phyloP scores from a whole-genome alignment of 2,113 vertebrate species.

The Gnathonemus echidnorhynchus region DNA sequence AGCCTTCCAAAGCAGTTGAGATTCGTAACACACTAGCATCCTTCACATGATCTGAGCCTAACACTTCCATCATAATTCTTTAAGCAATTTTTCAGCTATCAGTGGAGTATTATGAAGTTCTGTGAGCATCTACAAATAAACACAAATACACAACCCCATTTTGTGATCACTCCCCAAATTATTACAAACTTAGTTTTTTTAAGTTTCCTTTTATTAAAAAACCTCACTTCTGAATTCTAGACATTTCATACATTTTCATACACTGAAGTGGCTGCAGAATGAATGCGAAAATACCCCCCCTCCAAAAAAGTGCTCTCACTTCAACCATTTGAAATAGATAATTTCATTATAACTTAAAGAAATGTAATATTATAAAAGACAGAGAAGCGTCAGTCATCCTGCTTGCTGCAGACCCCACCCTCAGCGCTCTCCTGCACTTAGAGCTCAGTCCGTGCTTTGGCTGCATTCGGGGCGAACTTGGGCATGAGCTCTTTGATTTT shows the following conservation, averaged over 20 bases:
- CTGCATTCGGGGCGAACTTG: conserved; percentile 81
- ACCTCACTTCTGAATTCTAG: conserved; percentile 52
- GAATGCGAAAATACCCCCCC: conserved; percentile 24
- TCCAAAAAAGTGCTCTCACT: conserved; percentile 21
- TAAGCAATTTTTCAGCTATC: background rate
- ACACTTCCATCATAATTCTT: background rate
- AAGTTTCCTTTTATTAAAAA: conserved; percentile 58
- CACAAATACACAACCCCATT: background rate
- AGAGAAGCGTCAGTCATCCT: conserved; percentile 23
- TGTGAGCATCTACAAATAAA: background rate
- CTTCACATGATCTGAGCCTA: background rate
- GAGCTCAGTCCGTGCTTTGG: conserved; percentile 82
- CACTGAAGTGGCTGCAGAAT: conserved; percentile 22
- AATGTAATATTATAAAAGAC: conserved; percentile 53
- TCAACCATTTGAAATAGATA: conserved; percentile 12
- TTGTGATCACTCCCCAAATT: background rate
- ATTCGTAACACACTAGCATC: background rate
- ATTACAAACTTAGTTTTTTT: conserved; percentile 14
- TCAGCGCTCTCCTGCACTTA: conserved; percentile 39
- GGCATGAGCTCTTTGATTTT: conserved; percentile 96
- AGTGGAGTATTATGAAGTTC: background rate
- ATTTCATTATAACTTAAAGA: conserved; percentile 21
- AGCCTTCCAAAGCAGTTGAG: background rate
- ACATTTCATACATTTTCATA: conserved; percentile 43
- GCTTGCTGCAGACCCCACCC: conserved; percentile 3